Conservation (phyloP, 1,140 invertebrate species). For the Plectus sambesii region DNA sequence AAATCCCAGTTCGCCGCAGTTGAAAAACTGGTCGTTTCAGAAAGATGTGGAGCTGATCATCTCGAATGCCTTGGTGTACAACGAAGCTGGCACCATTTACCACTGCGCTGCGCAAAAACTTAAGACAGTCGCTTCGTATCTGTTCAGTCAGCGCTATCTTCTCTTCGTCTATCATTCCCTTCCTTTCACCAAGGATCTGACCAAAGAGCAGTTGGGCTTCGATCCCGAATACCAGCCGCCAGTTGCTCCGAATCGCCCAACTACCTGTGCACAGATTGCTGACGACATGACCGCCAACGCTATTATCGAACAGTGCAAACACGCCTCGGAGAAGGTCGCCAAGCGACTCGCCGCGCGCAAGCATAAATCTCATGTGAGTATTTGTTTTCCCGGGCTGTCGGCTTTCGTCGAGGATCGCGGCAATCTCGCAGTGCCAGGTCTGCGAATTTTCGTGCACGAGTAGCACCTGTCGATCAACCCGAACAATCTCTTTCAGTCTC, state of each 20-base stretch:
- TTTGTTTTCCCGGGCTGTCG: not conserved
- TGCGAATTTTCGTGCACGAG: too few species aligned
- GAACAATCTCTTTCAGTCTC: constrained; percentile 62
- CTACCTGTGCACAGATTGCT: too few species aligned
- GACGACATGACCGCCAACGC: too few species aligned
- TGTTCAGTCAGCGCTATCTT: constrained; percentile 38
- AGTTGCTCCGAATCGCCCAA: too few species aligned
- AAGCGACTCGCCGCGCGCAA: constrained; percentile 2
- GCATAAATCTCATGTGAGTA: too few species aligned
- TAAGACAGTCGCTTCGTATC: constrained; percentile 29
- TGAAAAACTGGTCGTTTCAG: too few species aligned
- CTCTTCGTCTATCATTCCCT: constrained; percentile 36
- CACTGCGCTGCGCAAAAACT: constrained; percentile 39
- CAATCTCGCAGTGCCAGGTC: too few species aligned
- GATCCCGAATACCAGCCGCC: too few species aligned
- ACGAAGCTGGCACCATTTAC: constrained; percentile 36
- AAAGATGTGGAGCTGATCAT: constrained; percentile 31
- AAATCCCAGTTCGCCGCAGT: too few species aligned
- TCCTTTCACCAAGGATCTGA: constrained; percentile 33
- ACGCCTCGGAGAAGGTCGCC: not conserved
- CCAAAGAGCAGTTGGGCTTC: constrained; percentile 19
- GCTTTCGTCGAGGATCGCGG: too few species aligned
- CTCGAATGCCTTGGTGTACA: constrained; percentile 40
- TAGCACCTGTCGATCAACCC: too few species aligned
- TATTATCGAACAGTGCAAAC: too few species aligned